Base-by-base conservation (phyloP, 2,888 invertebrate species). In the Ormyrus pomaceus region DNA sequence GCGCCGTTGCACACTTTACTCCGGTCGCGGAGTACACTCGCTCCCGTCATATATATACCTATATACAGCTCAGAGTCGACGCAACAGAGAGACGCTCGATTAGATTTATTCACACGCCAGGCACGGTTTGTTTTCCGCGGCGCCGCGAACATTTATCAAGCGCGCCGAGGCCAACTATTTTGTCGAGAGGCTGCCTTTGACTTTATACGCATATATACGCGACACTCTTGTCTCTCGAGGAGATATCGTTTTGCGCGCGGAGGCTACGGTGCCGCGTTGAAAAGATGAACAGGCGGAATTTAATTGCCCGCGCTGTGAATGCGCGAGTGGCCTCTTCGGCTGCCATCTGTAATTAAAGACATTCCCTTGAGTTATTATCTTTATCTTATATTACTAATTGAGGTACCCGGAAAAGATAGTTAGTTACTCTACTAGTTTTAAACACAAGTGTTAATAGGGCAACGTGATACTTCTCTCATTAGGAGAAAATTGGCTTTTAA, bases 81-180 rank as follows among this genome's bases (percentile, higher is more conserved):
- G 34, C 8, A 3, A 34, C 34, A 34, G 34, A 34, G 34, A 34
- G 34, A 7, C 74, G 79, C 75, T 80, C 84, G 77, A 84, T 85
- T 82, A 82, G 82, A 86, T 86, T 86, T 85, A 86, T 86, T 77
- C 79, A 83, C 83, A 34, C n/a, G 3, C 34, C 34, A 0, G 34
- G 34, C 56, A 59, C 59, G 56, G 74, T 56, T 51, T 45, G 75
- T 65, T 34, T 34, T 34, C 4, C 34, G 34, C 34, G 34, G 34
- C 34, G 34, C 4, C 65, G 11, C 48, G 10, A 50, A n/a, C 53
- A 56, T 77, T 77, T 77, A 46, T 77, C 77, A 77, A 77, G 56
- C 56, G 64, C 48, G 7, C 45, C 64, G 34, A 4, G 34, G 3
- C 34, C 34, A 34, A 34, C 34, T 3, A 34, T 34, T 34, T 34